Conservation (phyloP, 2,888 invertebrate species). For the Mimachlamys varia region DNA sequence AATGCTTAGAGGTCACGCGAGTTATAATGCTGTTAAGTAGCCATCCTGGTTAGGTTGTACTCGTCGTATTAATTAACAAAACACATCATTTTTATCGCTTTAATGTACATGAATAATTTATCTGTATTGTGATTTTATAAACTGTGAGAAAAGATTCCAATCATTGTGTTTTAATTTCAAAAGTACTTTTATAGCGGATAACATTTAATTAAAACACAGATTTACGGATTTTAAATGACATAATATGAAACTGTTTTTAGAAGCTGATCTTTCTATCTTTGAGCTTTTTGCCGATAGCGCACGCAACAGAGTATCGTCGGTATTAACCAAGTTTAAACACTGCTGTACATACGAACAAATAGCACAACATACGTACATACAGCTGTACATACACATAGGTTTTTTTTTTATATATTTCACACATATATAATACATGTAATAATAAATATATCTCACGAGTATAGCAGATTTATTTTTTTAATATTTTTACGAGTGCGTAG, state of each 20-base stretch:
- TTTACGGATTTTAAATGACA: constrained; percentile 33
- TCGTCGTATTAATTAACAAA: constrained; percentile 31
- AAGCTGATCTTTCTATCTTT: neutral
- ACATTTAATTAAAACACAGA: constrained; percentile 21
- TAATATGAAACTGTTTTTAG: neutral
- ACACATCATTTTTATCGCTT: constrained; percentile 23
- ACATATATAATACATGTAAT: too few species aligned
- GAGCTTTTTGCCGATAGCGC: neutral
- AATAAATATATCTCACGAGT: too few species aligned
- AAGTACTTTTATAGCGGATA: constrained; percentile 6
- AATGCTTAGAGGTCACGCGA: constrained; percentile 3
- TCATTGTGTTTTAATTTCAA: constrained; percentile 36
- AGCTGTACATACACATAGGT: too few species aligned
- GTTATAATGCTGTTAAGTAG: neutral
- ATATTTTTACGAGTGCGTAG: too few species aligned
- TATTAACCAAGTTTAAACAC: too few species aligned
- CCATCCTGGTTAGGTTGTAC: neutral
- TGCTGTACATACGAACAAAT: too few species aligned
- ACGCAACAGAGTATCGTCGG: too few species aligned
- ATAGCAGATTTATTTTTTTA: too few species aligned
- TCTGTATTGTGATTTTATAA: constrained; percentile 26
- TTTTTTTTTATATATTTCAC: too few species aligned
- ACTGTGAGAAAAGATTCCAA: constrained; percentile 30
- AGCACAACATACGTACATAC: too few species aligned
- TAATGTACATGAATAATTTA: constrained; percentile 21